Conservation (phyloP, 1,140 invertebrate species). For the Oryctes rhinoceros region DNA sequence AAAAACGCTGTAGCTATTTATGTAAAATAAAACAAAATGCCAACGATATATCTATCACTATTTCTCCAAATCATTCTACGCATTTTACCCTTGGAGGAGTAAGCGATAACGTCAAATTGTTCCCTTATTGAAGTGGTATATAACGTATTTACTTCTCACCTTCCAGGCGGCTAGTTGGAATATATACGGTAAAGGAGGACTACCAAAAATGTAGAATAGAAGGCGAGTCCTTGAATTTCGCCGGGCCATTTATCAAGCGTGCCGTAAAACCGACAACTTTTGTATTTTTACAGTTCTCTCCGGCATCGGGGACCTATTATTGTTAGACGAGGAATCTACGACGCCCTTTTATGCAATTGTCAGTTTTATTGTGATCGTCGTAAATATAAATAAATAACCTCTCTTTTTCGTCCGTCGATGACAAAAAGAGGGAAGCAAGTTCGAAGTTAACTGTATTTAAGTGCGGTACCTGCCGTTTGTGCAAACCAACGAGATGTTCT, state of each 20-base stretch:
- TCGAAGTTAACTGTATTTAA: not conserved
- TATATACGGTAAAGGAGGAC: not conserved
- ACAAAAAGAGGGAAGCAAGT: not conserved
- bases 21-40: too few relatives aligned
- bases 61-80: too few relatives aligned
- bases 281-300: constrained; percentile 31
- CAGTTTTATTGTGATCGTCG: constrained; percentile 20
- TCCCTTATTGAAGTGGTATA: too few relatives aligned
- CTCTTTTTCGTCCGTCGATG: not conserved
- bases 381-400: constrained; percentile 37
- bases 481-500: too few relatives aligned
- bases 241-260: constrained; percentile 28
- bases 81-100: too few relatives aligned
- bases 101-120: too few relatives aligned
- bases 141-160: too few relatives aligned
- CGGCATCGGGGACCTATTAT: not conserved
- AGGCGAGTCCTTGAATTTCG: constrained; percentile 7
- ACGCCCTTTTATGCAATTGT: constrained; percentile 34
- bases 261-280: constrained; percentile 25
- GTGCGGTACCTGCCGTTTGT: too few relatives aligned
- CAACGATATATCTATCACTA: too few relatives aligned
- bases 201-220: not conserved
- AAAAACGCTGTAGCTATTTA: too few relatives aligned
- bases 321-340: constrained; percentile 12
- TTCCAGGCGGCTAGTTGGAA: too few relatives aligned